Base-by-base conservation (phyloP, 2,797 vertebrate species). In the Hafferia zeledoni region DNA sequence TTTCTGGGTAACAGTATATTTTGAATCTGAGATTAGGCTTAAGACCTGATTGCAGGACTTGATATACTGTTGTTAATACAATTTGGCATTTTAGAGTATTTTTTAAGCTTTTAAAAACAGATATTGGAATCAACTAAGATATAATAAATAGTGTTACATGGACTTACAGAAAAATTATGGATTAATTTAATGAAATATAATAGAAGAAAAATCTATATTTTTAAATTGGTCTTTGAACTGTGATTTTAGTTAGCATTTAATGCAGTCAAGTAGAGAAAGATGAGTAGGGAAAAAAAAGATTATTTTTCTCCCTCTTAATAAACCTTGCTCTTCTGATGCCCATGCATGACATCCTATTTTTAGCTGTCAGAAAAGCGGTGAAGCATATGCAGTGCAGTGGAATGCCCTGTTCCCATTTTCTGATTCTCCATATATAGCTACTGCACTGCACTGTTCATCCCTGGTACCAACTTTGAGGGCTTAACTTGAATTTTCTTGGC, bases 1-100 rank as follows among this genome's bases (percentile, higher is more conserved):
- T 97, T 97, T 97, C 96, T 95, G 84, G 49, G 82, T 92, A 97
- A 91, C 76, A 95, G 78, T 94, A 69, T 95, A 74, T 8, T 68
- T 92, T 96, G 79, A 94, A 96, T 95, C 88, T 96, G 68, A 96
- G 63, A 43, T 84, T 89, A 87, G 53, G 57, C 16, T 43, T 75
- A 91, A 70, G 87, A 80, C 95, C 94, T 94, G 79, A 95, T 95
- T 87, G 79, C 78, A 93, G 74, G 81, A 90, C 47, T 46, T 89
- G 75, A 91, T 60, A 84, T 76, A 89, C 68, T 89, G 25, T 20
- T 93, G 39, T 64, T 52, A 85, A 84, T 85, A 72, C 28, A 95
- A 83, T 90, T 94, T 96, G 92, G 86, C 93, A 96, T 63, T 96
- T 97, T 91, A 78, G 37, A 79, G 39, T 89, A 91, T 96, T 93